A percentile compares a stretch with the other conserved stretches of the same genome.
Evolutionary conservation across 2,888 invertebrate species (phyloP).

Genomic region (Trachelus tabidus): DNA sequence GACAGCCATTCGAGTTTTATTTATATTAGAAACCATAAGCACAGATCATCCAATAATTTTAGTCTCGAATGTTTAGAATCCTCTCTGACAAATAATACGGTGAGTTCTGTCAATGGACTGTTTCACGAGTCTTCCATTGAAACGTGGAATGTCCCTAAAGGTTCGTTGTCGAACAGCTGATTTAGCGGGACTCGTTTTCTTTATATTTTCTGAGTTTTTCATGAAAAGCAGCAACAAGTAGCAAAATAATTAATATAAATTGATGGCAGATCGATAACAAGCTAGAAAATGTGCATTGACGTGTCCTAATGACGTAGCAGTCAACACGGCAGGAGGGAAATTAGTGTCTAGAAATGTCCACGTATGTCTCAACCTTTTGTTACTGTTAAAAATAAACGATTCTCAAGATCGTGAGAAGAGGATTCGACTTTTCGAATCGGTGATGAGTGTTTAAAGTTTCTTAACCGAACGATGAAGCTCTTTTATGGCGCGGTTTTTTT

Average conservation of each 20-base stretch:
- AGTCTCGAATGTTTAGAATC: not conserved
- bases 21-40: not conserved
- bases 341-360: conserved; percentile 42
- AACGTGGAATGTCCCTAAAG: conserved; percentile 19
- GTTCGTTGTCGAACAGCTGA: conserved; percentile 14
- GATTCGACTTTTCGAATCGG: conserved; percentile 11
- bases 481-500: conserved; percentile 35
- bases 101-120: not conserved
- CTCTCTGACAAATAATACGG: not conserved
- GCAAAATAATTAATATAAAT: not conserved
- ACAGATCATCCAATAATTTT: not conserved
- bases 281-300: conserved; percentile 41
- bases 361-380: conserved; percentile 41
- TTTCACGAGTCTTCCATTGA: not conserved
- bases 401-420: not conserved
- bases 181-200: not conserved
- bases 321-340: not conserved
- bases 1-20: not conserved
- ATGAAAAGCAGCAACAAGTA: not conserved
- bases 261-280: not conserved
- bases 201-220: not conserved
- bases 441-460: conserved; percentile 25
- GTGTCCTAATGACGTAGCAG: conserved; percentile 55
- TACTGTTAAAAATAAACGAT: conserved; percentile 24
- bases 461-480: conserved; percentile 32